A percentile compares a stretch with the other conserved stretches of the same genome.
Evolutionary conservation across 2,888 invertebrate genomes (phyloP).

Genomic region (Elmis aenea): DNA sequence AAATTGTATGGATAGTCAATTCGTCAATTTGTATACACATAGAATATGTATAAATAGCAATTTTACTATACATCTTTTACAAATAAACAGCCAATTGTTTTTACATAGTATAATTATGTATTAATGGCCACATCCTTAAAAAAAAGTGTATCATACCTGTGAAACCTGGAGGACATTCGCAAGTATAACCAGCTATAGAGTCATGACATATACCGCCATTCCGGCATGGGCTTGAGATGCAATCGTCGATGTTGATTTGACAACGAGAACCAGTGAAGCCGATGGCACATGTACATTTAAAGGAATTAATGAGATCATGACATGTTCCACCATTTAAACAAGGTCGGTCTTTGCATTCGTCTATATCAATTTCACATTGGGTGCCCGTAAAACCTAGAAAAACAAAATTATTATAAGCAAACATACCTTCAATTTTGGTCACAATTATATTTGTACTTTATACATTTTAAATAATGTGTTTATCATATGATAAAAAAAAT

Average conservation of each 20-base stretch:
- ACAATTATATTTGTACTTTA: no score
- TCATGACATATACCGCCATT: slow-evolving; percentile 88
- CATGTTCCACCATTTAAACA: slow-evolving; percentile 84
- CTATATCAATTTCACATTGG: slow-evolving; percentile 86
- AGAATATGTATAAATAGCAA: no score
- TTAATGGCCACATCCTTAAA: no score
- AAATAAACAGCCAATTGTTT: no score
- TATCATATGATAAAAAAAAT: no score
- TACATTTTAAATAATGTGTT: no score
- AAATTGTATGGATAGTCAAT: no score
- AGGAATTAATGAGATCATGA: slow-evolving; percentile 81
- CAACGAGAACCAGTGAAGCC: slow-evolving; percentile 84
- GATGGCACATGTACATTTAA: slow-evolving; percentile 79
- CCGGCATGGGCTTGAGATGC: slow-evolving; percentile 81
- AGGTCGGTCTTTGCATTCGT: slow-evolving; percentile 83
- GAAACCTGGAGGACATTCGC: slow-evolving; percentile 86
- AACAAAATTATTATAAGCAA: not conserved
- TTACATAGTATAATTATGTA: not conserved
- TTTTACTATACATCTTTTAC: no score
- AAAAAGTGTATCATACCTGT: slow-evolving; percentile 62
- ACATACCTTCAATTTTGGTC: no score
- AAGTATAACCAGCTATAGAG: slow-evolving; percentile 84
- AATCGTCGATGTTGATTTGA: slow-evolving; percentile 88
- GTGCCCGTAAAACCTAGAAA: slow-evolving; percentile 76
- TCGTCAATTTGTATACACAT: no score